Evolutionary conservation across 2,888 invertebrate genomes (phyloP), one percentile per base, ranked within the genome.

Genomic region (Netelia virgata): DNA sequence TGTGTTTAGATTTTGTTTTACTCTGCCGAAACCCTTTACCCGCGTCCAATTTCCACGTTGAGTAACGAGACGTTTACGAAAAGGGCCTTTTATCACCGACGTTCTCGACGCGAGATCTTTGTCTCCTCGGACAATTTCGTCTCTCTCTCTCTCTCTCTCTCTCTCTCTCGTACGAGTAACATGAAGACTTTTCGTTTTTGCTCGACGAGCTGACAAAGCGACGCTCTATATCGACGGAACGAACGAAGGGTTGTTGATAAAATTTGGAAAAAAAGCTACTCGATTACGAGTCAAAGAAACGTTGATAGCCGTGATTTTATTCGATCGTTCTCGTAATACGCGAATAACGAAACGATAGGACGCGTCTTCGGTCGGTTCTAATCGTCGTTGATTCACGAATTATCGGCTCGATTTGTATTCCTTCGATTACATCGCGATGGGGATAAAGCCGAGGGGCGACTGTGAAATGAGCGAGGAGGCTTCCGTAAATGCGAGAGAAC

Each of bases 21-120:
- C 53, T 36, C 47, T 14, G 20, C 36, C 14, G n/a, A 68, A 80
- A 73, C 57, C 70, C 80, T 73, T 79, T 20, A 28, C 66, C 70
- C 63, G 68, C 68, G 50, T 64, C 47, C 85, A 82, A 82, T 85
- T 82, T 85, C 55, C 61, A 59, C 59, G 59, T 82, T 55, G 50
- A 43, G 47, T 11, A 66, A 43, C 36, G 36, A 16, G 18, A 28
- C 20, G 14, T 55, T 50, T 28, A 14, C 36, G 8, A 41, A 57
- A 64, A n/a, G n/a, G 69, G 28, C 20, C 57, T 72, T 59, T 69
- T 20, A 14, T 61, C 36, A n/a, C 64, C 53, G n/a, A 55, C 55
- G 18, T 63, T 61, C 63, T 20, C 43, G 36, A 76, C 66, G 28
- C 16, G 64, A 66, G 16, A 61, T 69, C 61, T 18, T 66, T 41